Conservation (phyloP, 2,888 invertebrate genomes). For the Lymantria monacha region DNA sequence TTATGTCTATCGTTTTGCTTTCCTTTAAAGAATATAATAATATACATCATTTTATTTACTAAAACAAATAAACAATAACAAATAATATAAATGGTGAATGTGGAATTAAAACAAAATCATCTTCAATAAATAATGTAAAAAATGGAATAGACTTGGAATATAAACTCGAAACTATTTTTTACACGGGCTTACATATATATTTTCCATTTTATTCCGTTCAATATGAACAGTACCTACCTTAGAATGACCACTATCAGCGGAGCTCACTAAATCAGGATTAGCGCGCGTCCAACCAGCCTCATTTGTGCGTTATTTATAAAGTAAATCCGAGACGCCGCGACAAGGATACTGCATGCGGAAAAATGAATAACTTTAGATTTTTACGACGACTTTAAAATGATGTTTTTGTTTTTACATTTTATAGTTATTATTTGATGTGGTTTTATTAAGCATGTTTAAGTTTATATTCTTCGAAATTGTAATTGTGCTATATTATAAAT, state of each 20-base stretch:
- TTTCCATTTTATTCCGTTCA: constrained; percentile 27
- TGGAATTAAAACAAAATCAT: background rate
- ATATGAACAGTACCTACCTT: constrained; percentile 41
- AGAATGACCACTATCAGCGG: constrained; percentile 44
- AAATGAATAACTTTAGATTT: constrained; percentile 38
- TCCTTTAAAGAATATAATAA: too few species aligned
- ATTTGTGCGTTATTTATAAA: constrained; percentile 76
- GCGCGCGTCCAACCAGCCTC: constrained; percentile 59
- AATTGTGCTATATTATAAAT: too few species aligned
- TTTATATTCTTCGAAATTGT: too few species aligned
- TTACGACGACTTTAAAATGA: constrained; percentile 25
- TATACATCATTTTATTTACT: too few species aligned
- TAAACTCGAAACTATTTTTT: constrained; percentile 30
- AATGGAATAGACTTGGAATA: constrained; percentile 26
- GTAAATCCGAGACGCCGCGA: constrained; percentile 49
- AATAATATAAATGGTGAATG: too few species aligned
- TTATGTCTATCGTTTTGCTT: too few species aligned
- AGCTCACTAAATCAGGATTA: constrained; percentile 77
- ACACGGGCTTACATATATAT: constrained; percentile 31
- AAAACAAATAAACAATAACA: too few species aligned
- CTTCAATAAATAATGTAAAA: constrained; percentile 6
- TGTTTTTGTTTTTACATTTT: constrained; percentile 29
- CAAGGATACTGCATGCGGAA: constrained; percentile 45
- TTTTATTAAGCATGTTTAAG: too few species aligned
- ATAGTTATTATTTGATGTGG: background rate